Evolutionary conservation across 2,113 vertebrate species (phyloP).

Genomic region (Tragulus kanchil): DNA sequence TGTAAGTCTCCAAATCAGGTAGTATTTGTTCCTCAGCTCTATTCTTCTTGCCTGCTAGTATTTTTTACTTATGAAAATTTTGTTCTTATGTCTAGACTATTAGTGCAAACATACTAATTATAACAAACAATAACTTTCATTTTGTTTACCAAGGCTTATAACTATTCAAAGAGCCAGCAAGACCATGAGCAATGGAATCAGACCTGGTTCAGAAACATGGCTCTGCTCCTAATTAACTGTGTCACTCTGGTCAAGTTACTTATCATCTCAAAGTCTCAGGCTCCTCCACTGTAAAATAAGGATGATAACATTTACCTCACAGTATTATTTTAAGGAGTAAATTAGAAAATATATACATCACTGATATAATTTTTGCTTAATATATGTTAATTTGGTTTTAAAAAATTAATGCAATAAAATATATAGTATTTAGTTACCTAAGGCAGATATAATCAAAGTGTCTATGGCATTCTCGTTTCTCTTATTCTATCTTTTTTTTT

Average conservation of each 20-base stretch:
- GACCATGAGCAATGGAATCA: background rate
- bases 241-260: background rate
- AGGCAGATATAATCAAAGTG: conserved; percentile 1
- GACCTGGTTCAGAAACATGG: background rate
- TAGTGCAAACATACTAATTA: background rate
- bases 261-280: background rate
- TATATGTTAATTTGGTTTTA: background rate
- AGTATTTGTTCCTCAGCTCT: background rate
- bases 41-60: background rate
- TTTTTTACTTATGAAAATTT: background rate
- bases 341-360: conserved; percentile 9
- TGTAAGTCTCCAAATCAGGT: conserved; percentile 7
- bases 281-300: background rate
- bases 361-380: background rate
- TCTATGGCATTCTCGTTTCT: conserved; percentile 5
- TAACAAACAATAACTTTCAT: background rate
- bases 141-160: background rate
- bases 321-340: background rate
- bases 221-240: background rate
- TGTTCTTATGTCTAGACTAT: background rate
- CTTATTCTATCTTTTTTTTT: background rate
- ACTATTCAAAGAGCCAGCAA: background rate
- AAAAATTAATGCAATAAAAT: background rate
- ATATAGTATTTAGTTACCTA: background rate
- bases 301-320: background rate